phyloP scores from a whole-genome alignment of 2,797 vertebrate genomes.

The Pteronotus mesoamericanus region DNA sequence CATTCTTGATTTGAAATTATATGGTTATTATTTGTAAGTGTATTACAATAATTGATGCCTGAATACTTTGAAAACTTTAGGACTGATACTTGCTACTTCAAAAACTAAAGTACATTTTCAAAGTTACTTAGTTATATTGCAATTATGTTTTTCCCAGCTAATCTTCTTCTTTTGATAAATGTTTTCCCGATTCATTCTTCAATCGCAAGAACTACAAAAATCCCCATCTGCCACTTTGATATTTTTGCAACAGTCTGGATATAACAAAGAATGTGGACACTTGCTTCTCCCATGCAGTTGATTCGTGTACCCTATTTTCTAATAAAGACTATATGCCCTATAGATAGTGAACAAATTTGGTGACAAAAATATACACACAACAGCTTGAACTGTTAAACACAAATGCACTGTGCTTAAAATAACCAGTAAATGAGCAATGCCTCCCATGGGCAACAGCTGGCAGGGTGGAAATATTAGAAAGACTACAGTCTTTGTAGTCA shows the following conservation, averaged over 20 bases:
- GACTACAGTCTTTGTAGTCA: background rate
- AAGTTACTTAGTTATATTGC: background rate
- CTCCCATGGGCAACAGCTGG: slow-evolving; percentile 22
- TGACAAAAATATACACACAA: background rate
- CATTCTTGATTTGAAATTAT: background rate
- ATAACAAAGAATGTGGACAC: slow-evolving; percentile 49
- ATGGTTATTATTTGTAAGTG: background rate
- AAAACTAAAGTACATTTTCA: background rate
- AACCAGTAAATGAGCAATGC: background rate
- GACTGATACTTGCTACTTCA: background rate
- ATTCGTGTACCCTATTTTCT: background rate
- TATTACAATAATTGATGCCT: background rate
- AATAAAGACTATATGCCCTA: slow-evolving; percentile 8
- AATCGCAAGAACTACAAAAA: slow-evolving; percentile 22
- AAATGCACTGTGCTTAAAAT: slow-evolving; percentile 32
- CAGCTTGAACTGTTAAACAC: background rate
- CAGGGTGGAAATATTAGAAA: background rate
- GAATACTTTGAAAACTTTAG: background rate
- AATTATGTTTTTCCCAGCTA: background rate
- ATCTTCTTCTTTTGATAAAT: slow-evolving; percentile 46
- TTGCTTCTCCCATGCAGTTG: slow-evolving; percentile 2
- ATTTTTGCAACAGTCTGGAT: slow-evolving; percentile 38
- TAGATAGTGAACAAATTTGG: slow-evolving; percentile 38
- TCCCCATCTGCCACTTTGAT: slow-evolving; percentile 49
- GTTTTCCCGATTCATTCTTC: slow-evolving; percentile 41